Base-by-base conservation (phyloP, 2,797 vertebrate genomes). In the Sebastes jordani region DNA sequence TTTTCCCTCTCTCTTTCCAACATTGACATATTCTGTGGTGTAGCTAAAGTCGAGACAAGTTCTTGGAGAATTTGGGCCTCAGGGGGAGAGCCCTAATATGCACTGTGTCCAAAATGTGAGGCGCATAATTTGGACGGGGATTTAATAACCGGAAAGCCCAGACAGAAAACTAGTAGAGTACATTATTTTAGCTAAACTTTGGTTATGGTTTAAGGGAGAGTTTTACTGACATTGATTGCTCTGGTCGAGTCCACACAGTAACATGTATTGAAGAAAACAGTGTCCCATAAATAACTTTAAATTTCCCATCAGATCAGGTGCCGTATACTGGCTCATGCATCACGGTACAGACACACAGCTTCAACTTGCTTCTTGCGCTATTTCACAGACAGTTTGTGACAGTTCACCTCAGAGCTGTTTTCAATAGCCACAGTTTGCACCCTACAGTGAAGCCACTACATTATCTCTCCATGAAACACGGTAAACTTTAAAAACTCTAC, bases 1-100 rank as follows among this genome's bases (percentile, higher is more conserved):
- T 25, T 59, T 38, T 4, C 29, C 7, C 9, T 52, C 10, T 59
- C 34, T 80, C 42, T 66, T 67, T 67, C 34, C 34, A 71, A 20
- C 54, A 32, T 38, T 76, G 69, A 62, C 23, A 62, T 54, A 65
- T 64, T 66, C 56, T 49, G 61, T 58, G 20, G 60, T 72, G 29
- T 5, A 42, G n/a, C 54, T 78, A 63, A 81, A 62, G 59, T 63
- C 3, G 18, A 74, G 61, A 78, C 22, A 69, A 54, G 59, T 75
- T 76, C 64, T 80, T 25, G 5, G 27, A 78, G 63, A 70, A 65
- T 71, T 30, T 30, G 18, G 61, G 42, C 71, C 71, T 67, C n/a
- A 0, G 14, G 54, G 62, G 42, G 3, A 67, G 74, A 30, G 14
- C 30, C 27, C 5, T 4, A 25, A 86, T 77, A 56, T 52, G 52